Evolutionary conservation across 2,888 invertebrate species (phyloP).

Genomic region (Dascillus cervinus): DNA sequence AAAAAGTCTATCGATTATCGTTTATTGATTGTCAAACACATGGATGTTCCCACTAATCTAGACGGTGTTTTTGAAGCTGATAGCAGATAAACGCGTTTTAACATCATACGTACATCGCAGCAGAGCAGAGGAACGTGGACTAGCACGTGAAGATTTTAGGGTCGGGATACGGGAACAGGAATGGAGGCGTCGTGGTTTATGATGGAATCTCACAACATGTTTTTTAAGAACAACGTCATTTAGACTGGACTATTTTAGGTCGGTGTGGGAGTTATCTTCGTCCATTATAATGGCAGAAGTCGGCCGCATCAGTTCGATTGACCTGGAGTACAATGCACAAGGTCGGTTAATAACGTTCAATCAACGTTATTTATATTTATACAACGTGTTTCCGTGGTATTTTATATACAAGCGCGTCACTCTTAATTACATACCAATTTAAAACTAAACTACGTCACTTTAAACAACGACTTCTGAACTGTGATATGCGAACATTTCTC

Average conservation of each 20-base stretch:
- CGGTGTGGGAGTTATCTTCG: constrained; percentile 17
- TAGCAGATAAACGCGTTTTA: constrained; percentile 9
- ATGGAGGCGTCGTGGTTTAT: constrained; percentile 12
- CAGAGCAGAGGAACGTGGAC: constrained; percentile 7
- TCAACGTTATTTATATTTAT: constrained; percentile 24
- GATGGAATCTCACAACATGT: constrained; percentile 14
- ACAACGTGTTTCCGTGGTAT: constrained; percentile 19
- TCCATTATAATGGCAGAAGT: constrained; percentile 6
- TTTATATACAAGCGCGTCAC: constrained; percentile 19
- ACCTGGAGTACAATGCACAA: constrained; percentile 23
- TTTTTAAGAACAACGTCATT: constrained; percentile 15
- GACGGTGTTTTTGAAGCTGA: constrained; percentile 7
- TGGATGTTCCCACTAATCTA: constrained; percentile 22
- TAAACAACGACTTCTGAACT: not conserved
- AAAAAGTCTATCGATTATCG: constrained; percentile 23
- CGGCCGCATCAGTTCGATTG: constrained; percentile 24
- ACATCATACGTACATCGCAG: constrained; percentile 4
- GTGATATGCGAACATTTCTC: not conserved
- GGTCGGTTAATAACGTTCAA: constrained; percentile 25
- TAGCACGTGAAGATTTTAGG: constrained; percentile 9
- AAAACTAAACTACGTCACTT: constrained; percentile 9
- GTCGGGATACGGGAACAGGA: constrained; percentile 15
- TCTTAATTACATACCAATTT: constrained; percentile 17
- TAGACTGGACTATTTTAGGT: constrained; percentile 19
- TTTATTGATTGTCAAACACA: constrained; percentile 29